Percentiles rank a stretch among this genome's conserved stretches.
Evolutionary conservation across 2,888 invertebrate genomes (phyloP).

Genomic region (Nemapogon koenigi): DNA sequence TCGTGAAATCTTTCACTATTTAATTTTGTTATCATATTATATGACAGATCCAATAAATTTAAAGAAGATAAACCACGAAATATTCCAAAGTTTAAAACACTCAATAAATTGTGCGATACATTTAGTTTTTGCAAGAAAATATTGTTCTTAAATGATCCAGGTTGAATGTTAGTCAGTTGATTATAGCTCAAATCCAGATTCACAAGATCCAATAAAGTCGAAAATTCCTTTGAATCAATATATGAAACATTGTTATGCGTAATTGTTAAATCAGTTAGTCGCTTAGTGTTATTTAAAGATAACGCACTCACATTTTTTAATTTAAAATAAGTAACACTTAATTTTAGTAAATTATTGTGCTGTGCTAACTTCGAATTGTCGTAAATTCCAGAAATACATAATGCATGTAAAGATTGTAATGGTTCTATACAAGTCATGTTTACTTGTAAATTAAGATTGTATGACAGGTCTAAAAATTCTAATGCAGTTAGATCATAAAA

Average conservation of each 20-base stretch:
- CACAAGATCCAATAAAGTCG: constrained; percentile 22
- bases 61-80: constrained; percentile 31
- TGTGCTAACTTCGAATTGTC: not conserved
- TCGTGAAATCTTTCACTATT: constrained; percentile 35
- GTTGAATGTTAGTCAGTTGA: constrained; percentile 31
- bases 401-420: constrained; percentile 19
- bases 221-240: constrained; percentile 25
- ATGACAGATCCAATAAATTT: constrained; percentile 33
- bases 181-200: constrained; percentile 36
- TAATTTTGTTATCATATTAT: constrained; percentile 30
- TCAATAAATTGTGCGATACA: constrained; percentile 35
- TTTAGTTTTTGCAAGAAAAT: constrained; percentile 25
- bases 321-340: constrained; percentile 17
- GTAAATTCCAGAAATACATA: not conserved
- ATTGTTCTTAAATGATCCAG: constrained; percentile 35
- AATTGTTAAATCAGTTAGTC: constrained; percentile 24
- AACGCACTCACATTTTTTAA: constrained; percentile 25
- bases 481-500: constrained; percentile 26
- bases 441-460: constrained; percentile 27
- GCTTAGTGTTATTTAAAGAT: constrained; percentile 21
- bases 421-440: constrained; percentile 20
- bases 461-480: constrained; percentile 31
- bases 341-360: not conserved
- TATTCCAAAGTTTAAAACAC: constrained; percentile 30
- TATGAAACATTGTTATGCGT: constrained; percentile 26